A percentile compares a stretch with the other conserved stretches of the same genome.
These are phyloP conservation scores for Callipepla californica DNA, from an alignment of 2,113 vertebrate species.

Conservation along the genomic window DNA sequence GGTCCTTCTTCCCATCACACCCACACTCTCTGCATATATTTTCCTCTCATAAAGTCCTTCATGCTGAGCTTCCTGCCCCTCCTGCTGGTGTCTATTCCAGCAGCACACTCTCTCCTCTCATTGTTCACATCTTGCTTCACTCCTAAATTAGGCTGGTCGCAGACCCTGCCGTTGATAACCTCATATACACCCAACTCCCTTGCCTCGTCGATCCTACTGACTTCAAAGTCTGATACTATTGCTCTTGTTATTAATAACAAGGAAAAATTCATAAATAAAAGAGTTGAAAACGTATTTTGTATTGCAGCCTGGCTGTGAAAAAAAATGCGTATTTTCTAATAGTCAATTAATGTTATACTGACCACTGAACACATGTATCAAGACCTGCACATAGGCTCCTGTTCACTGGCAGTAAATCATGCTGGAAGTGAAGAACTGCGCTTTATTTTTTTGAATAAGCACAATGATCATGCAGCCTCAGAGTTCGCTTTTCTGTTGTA, in stretches of 20 bases:
- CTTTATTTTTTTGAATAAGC: not conserved
- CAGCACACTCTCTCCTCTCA: not conserved
- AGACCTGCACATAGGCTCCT: not conserved
- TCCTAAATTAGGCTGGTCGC: not conserved
- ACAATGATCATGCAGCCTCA: not conserved
- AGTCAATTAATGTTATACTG: constrained; percentile 9
- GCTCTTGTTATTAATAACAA: not conserved
- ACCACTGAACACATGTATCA: constrained; percentile 11
- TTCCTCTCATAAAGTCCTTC: not conserved
- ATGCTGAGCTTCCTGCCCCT: not conserved
- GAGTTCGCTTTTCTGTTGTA: not conserved
- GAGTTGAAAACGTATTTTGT: not conserved
- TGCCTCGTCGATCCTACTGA: not conserved
- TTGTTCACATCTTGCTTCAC: not conserved
- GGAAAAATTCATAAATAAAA: not conserved
- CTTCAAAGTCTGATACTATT: not conserved
- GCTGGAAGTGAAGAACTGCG: not conserved
- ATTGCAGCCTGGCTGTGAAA: constrained; percentile 6
- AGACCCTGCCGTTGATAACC: not conserved
- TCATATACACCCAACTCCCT: not conserved
- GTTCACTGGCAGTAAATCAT: constrained; percentile 31
- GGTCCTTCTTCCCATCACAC: not conserved
- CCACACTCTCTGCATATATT: not conserved
- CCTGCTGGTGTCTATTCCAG: not conserved
- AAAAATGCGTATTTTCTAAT: constrained; percentile 14